Conservation (phyloP, 2,888 invertebrate species). For the Orgyia antiqua region DNA sequence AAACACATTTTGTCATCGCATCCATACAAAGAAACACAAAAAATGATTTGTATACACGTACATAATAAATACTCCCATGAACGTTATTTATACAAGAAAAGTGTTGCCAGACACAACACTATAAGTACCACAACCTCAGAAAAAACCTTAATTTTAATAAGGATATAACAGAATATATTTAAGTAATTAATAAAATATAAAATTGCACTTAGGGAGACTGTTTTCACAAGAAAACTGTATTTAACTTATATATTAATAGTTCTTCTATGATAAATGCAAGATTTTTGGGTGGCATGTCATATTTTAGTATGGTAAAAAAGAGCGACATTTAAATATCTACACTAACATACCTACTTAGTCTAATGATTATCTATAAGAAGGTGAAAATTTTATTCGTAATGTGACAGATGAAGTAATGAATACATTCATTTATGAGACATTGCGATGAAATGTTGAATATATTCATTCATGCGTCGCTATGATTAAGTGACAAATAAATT, state of each 20-base stretch:
- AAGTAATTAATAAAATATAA: conserved; percentile 40
- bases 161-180: conserved; percentile 16
- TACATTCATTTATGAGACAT: no score
- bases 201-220: conserved; percentile 65
- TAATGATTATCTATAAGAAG: no score
- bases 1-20: conserved; percentile 41
- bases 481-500: not conserved
- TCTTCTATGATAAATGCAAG: conserved; percentile 64
- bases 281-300: conserved; percentile 67
- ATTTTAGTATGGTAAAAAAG: conserved; percentile 32
- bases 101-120: conserved; percentile 24
- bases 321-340: conserved; percentile 19
- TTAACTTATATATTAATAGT: conserved; percentile 51
- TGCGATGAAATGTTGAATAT: no score
- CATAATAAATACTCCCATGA: conserved; percentile 34
- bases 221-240: conserved; percentile 43
- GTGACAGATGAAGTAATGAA: no score
- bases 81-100: conserved; percentile 34
- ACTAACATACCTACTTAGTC: no score
- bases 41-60: conserved; percentile 31
- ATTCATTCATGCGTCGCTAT: not conserved
- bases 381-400: no score
- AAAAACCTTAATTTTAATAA: conserved; percentile 32
- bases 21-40: conserved; percentile 41
- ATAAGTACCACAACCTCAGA: conserved; percentile 50